Base-by-base conservation (phyloP, 2,797 vertebrate genomes). In the Myotis myotis region DNA sequence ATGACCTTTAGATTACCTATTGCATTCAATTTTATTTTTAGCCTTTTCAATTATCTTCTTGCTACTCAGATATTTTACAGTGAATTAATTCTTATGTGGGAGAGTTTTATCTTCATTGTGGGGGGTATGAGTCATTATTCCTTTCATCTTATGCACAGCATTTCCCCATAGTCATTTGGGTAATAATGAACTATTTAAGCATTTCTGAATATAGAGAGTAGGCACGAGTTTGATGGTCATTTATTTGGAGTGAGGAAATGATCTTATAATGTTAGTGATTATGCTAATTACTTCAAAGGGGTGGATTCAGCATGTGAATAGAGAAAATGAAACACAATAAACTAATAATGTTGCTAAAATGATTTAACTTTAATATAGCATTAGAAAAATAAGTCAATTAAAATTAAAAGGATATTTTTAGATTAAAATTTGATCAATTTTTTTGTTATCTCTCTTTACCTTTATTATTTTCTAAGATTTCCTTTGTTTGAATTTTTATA, bases 241-340 rank as follows among this genome's bases (percentile, higher is more conserved):
- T 97, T 97, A 95, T 97, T 84, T 94, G 92, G 53, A 94, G 53
- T 92, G 71, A 91, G 94, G 93, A 96, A 97, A 97, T 94, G 94
- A 94, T 94, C 68, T 93, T 94, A 96, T 92, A 97, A 97, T 96
- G 94, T 93, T 94, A 88, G 93, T 95, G 95, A 96, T 97, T 97
- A 97, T 94, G 85, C 89, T 96, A 97, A 97, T 93, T 96, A 95
- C 86, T 94, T 96, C 82, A 93, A 91, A 79, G 74, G 91, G 85
- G 72, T 76, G 44, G 36, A 74, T 78, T 94, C 83, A 74, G 87
- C 76, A 78, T 91, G 71, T 19, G 17, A 79, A 6, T 81, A 49
- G 60, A 94, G 71, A 83, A 92, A 96, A 93, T 70, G 92, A 90
- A 95, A 89, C 84, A 89, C 3, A 7, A 93, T 80, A 93, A 89